Percentiles rank a stretch among this genome's conserved stretches.
These are phyloP conservation scores for Thysanoteuthis rhombus DNA, from an alignment of 2,888 invertebrate species.

Conservation along the genomic window DNA sequence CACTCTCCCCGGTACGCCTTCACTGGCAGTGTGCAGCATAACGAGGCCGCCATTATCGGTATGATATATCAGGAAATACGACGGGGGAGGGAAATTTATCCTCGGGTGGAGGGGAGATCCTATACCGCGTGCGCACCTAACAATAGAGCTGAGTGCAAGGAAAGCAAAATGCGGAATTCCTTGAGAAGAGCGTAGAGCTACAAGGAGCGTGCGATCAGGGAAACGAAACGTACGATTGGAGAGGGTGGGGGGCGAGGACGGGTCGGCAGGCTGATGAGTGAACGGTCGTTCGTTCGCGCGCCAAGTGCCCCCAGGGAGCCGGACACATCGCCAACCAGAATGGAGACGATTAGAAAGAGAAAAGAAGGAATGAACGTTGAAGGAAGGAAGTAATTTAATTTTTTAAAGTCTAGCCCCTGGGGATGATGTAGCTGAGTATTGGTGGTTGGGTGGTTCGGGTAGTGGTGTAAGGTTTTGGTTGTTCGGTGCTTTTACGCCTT, in stretches of 20 bases:
- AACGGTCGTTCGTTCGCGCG: background rate
- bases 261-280: background rate
- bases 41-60: background rate
- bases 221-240: background rate
- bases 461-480: background rate
- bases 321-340: background rate
- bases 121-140: background rate
- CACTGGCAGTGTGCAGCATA: background rate
- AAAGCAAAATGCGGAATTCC: background rate
- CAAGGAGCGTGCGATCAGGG: background rate
- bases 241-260: too few species aligned
- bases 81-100: background rate
- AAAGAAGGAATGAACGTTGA: background rate
- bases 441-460: background rate
- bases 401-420: background rate
- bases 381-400: background rate
- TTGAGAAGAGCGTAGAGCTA: background rate
- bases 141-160: background rate
- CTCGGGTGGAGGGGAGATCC: background rate
- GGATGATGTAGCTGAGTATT: background rate
- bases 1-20: background rate
- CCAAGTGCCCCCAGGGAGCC: background rate
- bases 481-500: background rate
- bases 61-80: background rate
- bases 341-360: background rate